These are phyloP conservation scores for Eublepharis macularius DNA, from an alignment of 2,113 vertebrate species.

Conservation along the genomic window DNA sequence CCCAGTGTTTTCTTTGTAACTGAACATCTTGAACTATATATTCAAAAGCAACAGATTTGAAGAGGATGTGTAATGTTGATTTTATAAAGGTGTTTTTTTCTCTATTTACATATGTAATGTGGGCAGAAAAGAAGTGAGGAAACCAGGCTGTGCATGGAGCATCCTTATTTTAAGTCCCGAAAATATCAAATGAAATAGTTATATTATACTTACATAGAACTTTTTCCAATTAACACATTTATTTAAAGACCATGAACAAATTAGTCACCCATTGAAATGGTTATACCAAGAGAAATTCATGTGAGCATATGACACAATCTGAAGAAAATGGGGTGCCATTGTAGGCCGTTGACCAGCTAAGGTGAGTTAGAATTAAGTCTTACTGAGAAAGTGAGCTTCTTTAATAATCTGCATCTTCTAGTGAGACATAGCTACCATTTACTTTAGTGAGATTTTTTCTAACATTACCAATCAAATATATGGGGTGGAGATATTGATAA, in stretches of 20 bases:
- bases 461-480: no score
- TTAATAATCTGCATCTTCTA: no score
- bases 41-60: slow-evolving; percentile 10
- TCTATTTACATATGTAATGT: slow-evolving; percentile 10
- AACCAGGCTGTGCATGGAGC: neutral
- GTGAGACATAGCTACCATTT: no score
- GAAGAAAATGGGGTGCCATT: neutral
- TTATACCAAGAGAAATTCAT: neutral
- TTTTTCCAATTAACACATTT: slow-evolving; percentile 1
- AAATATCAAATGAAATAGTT: slow-evolving; percentile 1
- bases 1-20: neutral
- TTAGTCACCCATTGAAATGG: neutral
- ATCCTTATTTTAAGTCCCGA: slow-evolving; percentile 1
- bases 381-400: no score
- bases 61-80: slow-evolving; percentile 24
- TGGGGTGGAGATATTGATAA: no score
- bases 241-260: neutral
- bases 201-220: neutral
- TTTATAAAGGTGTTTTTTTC: neutral
- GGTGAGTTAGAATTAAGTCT: no score
- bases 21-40: neutral
- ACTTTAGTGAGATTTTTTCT: no score
- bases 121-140: slow-evolving; percentile 7
- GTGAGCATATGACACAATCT: neutral
- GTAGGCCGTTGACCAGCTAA: neutral